Percentiles rank a stretch among this genome's conserved stretches.
These are phyloP conservation scores for Gobius niger DNA, from an alignment of 2,113 vertebrate genomes.

Conservation along the genomic window DNA sequence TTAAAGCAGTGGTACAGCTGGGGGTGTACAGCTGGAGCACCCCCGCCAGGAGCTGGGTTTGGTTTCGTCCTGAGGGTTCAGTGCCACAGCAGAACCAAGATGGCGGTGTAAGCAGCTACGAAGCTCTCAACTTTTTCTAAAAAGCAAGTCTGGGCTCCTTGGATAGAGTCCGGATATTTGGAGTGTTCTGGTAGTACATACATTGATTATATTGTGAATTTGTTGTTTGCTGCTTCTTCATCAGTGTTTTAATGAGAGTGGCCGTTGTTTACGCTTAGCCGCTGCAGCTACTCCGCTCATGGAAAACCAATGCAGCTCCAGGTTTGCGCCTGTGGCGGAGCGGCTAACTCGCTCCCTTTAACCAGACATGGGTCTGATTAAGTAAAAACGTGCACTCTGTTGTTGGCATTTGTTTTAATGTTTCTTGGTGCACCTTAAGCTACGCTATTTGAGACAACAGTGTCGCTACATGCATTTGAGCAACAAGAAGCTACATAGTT, in stretches of 20 bases:
- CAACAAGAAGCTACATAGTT: not conserved
- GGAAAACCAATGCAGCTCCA: not conserved
- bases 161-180: not conserved
- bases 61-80: constrained; percentile 38
- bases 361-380: not conserved
- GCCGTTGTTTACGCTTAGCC: constrained; percentile 8
- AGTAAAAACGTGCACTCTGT: not conserved
- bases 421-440: not conserved
- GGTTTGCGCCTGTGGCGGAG: not conserved
- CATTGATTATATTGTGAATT: not conserved
- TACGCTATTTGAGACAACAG: not conserved
- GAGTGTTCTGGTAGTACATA: constrained; percentile 37
- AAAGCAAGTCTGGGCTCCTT: not conserved
- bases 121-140: constrained; percentile 45
- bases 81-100: constrained; percentile 52
- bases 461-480: not conserved
- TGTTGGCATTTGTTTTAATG: not conserved
- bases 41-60: constrained; percentile 27
- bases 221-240: not conserved
- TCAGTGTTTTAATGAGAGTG: not conserved
- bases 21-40: not conserved
- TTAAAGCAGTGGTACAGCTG: not conserved
- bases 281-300: constrained; percentile 30
- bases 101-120: constrained; percentile 41
- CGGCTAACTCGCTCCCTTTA: not conserved